Evolutionary conservation across 2,888 invertebrate species (phyloP).

Genomic region (Coelinius sp.): DNA sequence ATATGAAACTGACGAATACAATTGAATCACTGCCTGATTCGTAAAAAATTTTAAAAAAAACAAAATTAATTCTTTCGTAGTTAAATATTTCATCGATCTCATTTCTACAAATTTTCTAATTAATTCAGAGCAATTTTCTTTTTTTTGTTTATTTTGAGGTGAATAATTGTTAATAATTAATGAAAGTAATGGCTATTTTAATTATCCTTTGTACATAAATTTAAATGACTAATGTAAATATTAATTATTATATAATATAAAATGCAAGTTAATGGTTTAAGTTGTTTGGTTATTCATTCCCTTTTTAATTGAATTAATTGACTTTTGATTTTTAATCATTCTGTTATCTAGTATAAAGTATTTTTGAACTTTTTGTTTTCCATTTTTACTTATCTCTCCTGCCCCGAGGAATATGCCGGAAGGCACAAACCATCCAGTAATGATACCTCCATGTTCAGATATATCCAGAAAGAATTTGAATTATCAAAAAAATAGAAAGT

Average conservation of each 20-base stretch:
- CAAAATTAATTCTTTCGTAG: conserved; percentile 13
- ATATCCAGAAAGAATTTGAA: no score
- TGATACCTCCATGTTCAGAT: no score
- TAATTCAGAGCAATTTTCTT: background rate
- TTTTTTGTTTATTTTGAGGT: no score
- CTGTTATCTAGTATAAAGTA: no score
- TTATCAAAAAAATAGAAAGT: no score
- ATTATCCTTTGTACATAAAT: conserved; percentile 45
- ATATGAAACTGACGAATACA: conserved; percentile 14
- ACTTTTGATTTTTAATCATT: no score
- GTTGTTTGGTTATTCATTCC: no score
- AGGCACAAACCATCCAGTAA: no score
- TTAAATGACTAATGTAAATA: conserved; percentile 50
- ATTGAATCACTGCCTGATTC: conserved; percentile 33
- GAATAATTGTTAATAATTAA: background rate
- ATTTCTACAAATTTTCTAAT: background rate
- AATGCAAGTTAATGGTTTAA: conserved; percentile 47
- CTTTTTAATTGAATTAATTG: no score
- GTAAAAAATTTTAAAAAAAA: conserved; percentile 8
- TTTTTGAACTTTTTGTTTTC: no score
- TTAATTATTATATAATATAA: conserved; percentile 52
- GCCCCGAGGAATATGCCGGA: no score
- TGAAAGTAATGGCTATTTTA: background rate
- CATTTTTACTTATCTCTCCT: no score
- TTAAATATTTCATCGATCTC: conserved; percentile 19